phyloP scores from a whole-genome alignment of 2,113 vertebrate species.

The Natator depressus region DNA sequence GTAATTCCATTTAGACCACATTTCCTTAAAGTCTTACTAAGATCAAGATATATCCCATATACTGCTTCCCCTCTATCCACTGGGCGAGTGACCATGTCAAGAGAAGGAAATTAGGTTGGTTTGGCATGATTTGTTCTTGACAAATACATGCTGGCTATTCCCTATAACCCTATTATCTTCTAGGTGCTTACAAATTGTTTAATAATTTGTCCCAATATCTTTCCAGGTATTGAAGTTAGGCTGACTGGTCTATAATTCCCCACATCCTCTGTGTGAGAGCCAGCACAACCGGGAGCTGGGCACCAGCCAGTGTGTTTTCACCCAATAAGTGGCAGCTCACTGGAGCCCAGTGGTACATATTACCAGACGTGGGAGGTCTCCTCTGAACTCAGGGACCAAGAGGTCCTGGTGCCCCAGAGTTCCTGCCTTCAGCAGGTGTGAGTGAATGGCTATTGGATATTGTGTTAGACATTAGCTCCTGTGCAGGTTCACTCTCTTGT shows the following conservation, averaged over 20 bases:
- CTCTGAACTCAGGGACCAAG: background rate
- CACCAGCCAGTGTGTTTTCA: background rate
- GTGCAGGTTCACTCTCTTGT: background rate
- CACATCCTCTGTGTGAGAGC: background rate
- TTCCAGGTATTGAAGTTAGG: background rate
- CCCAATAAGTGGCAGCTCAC: too few relatives aligned
- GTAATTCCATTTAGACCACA: background rate
- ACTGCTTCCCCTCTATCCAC: background rate
- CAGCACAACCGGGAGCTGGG: background rate
- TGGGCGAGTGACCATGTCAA: background rate
- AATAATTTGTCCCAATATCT: background rate
- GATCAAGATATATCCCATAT: background rate
- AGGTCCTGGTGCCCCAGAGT: background rate
- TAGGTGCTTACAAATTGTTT: background rate
- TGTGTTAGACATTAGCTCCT: background rate
- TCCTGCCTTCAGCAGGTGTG: background rate
- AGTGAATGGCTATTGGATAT: background rate
- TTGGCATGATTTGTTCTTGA: background rate
- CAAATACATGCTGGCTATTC: background rate
- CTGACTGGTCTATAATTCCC: background rate
- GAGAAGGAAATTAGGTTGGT: background rate
- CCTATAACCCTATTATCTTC: background rate
- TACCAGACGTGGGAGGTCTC: background rate
- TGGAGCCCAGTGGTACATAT: background rate
- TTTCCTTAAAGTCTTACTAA: background rate